Conservation (phyloP, 2,797 vertebrate species). For the Pangasius larnaudii region DNA sequence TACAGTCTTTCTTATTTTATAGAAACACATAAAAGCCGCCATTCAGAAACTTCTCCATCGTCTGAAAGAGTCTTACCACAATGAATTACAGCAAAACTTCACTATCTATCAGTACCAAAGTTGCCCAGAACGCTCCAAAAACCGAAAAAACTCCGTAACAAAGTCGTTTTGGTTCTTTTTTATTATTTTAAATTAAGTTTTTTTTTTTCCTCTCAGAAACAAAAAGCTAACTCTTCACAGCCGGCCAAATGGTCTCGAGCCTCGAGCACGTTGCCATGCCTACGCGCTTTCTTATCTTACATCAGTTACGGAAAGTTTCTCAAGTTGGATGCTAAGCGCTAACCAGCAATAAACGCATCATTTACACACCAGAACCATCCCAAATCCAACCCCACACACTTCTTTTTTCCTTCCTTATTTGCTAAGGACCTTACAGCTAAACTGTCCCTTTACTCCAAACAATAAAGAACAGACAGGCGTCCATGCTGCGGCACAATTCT, state of each 20-base stretch:
- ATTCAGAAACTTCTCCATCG: slow-evolving; percentile 1
- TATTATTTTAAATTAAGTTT: neutral
- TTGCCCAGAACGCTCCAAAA: neutral
- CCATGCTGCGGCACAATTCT: slow-evolving; percentile 46
- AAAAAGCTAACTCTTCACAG: slow-evolving; percentile 46
- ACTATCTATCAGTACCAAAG: neutral
- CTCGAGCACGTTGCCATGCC: slow-evolving; percentile 61
- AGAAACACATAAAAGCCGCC: slow-evolving; percentile 5
- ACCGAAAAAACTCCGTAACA: too few relatives aligned
- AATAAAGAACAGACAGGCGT: slow-evolving; percentile 47
- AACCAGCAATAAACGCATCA: slow-evolving; percentile 20
- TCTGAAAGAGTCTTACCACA: neutral
- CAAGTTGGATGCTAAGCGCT: slow-evolving; percentile 53
- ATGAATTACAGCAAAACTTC: slow-evolving; percentile 6
- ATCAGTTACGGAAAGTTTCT: slow-evolving; percentile 65
- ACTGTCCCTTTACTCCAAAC: slow-evolving; percentile 33
- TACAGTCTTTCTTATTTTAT: neutral
- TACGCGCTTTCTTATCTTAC: slow-evolving; percentile 63
- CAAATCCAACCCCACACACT: neutral
- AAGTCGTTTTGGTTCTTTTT: neutral
- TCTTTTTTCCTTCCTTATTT: neutral
- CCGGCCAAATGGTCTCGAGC: slow-evolving; percentile 51
- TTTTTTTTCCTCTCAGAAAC: slow-evolving; percentile 15
- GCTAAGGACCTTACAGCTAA: slow-evolving; percentile 9
- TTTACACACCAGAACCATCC: neutral